Conservation (phyloP, 2,888 invertebrate species). For the Andrena fulva region DNA sequence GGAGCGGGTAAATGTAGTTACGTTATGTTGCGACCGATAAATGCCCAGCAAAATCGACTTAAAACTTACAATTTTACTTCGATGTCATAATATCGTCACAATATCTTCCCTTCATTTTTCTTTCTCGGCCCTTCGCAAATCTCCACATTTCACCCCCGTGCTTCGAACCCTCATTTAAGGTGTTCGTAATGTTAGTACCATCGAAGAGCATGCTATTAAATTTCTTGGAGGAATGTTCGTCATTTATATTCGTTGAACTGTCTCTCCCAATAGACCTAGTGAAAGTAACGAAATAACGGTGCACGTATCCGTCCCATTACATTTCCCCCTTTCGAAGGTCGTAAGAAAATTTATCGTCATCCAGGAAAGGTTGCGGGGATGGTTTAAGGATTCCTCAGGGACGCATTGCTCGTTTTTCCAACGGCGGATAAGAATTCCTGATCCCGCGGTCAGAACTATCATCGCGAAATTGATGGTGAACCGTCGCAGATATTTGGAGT, state of each 20-base stretch:
- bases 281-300: background rate
- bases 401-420: constrained; percentile 37
- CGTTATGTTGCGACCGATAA: constrained; percentile 8
- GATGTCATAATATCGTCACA: too few species aligned
- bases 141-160: too few species aligned
- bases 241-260: background rate
- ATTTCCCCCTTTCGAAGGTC: constrained; percentile 14
- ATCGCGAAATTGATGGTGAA: constrained; percentile 17
- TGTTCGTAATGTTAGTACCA: too few species aligned
- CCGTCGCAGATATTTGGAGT: constrained; percentile 6
- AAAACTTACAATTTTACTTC: too few species aligned
- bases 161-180: too few species aligned
- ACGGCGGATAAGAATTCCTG: constrained; percentile 32
- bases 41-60: background rate
- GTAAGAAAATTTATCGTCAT: constrained; percentile 28
- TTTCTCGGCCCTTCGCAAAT: too few species aligned
- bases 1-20: constrained; percentile 28
- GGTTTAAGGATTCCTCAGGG: constrained; percentile 43
- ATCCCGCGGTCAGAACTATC: constrained; percentile 26
- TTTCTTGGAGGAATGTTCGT: background rate
- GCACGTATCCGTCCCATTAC: background rate
- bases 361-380: constrained; percentile 22
- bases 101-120: too few species aligned
- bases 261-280: background rate
- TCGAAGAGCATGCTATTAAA: background rate